Evolutionary conservation across 2,797 vertebrate genomes (phyloP), one percentile per base, ranked within the genome.

Genomic region (Rhabdomys pumilio): DNA sequence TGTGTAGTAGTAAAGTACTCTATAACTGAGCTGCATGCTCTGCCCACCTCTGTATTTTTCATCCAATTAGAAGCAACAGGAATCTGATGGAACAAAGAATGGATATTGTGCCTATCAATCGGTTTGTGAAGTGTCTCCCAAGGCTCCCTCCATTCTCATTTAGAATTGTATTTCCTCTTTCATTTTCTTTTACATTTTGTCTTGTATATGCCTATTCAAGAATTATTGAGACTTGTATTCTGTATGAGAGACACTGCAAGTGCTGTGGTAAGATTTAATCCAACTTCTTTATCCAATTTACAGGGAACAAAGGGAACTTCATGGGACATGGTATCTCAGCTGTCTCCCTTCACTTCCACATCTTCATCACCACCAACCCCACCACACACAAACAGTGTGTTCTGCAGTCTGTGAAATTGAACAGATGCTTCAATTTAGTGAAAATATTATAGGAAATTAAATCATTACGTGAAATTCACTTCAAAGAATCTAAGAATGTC

Each of bases 361-460:
- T 55, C 65, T 53, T 34, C 44, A 47, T 11, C 17, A 1, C 31
- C 1, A 31, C 11, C 4, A 1, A 38, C 38, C 38, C 31, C 14
- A 15, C 67, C n/a, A 69, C 38, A 87, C 50, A 53, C 4, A 3
- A 8, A 19, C 17, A 5, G 6, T 34, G 67, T 67, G 17, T 55
- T 65, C 38, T 81, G 69, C 10, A 63, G 44, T 76, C 53, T 95
- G 41, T 73, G 24, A 61, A 84, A 31, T 84, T 6, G 53, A 94
- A 10, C 38, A 95, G 73, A 83, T 93, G 41, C 75, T 96, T 73
- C 38, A 76, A 79, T 53, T 89, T 93, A 93, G 69, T 96, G 12
- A 76, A 92, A 79, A 10, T 89, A 91, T 81, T 96, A 80, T 86
- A 76, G 91, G 44, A 91, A 93, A 80, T 96, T 91, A 93, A 97